phyloP scores from a whole-genome alignment of 2,113 vertebrate species.

The Balaenoptera acutorostrata region DNA sequence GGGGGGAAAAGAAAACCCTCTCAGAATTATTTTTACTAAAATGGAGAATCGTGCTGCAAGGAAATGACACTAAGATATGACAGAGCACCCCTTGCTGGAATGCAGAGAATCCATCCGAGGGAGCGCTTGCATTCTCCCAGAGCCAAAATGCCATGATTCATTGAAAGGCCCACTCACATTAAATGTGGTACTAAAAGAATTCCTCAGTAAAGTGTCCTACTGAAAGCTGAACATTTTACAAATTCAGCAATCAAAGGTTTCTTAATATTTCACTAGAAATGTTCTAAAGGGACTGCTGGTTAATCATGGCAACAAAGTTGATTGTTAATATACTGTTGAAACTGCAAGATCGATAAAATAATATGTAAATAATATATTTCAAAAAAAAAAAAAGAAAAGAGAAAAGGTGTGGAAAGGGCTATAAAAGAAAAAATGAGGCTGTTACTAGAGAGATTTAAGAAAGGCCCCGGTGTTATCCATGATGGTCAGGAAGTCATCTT shows the following conservation, averaged over 20 bases:
- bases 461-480: rapidly evolving
- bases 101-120: not conserved
- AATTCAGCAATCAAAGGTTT: not conserved
- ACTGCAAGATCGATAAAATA: not conserved
- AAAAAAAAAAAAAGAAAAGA: not conserved
- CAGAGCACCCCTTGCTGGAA: not conserved
- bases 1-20: not conserved
- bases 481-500: not conserved
- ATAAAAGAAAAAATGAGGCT: not conserved
- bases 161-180: not conserved
- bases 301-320: not conserved
- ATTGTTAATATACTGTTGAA: not conserved
- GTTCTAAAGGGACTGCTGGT: not conserved
- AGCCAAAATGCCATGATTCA: not conserved
- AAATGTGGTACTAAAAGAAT: not conserved
- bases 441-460: not conserved
- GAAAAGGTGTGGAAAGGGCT: not conserved
- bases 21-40: slow-evolving; percentile 2
- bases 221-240: not conserved
- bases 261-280: slow-evolving; percentile 32
- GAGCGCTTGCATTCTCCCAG: not conserved
- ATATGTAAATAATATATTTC: not conserved
- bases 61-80: not conserved
- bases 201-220: not conserved
- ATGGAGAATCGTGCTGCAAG: not conserved